These are phyloP conservation scores for Blera fallax DNA, from an alignment of 2,888 invertebrate species.

Conservation along the genomic window DNA sequence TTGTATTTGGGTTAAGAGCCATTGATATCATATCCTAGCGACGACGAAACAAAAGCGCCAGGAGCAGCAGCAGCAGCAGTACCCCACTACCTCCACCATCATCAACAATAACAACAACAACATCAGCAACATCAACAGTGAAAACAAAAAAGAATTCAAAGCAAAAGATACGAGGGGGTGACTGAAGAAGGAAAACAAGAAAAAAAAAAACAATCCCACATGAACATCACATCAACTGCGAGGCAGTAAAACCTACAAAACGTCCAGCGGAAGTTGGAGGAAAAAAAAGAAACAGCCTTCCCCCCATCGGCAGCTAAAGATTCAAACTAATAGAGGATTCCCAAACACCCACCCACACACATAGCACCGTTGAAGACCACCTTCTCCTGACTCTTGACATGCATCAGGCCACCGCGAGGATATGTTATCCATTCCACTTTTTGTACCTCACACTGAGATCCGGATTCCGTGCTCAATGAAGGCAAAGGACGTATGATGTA, in stretches of 20 bases:
- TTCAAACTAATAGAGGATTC: conserved; percentile 66
- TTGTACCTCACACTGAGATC: conserved; percentile 7
- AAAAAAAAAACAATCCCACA: conserved; percentile 40
- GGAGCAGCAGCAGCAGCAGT: conserved; percentile 5
- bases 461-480: conserved; percentile 62
- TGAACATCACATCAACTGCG: conserved; percentile 25
- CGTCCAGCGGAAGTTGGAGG: conserved; percentile 58
- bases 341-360: conserved; percentile 19
- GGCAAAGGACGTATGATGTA: conserved; percentile 33
- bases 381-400: conserved; percentile 65
- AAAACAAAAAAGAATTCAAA: conserved; percentile 45
- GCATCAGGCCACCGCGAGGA: conserved; percentile 66
- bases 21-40: conserved; percentile 74
- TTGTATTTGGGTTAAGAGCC: conserved; percentile 76
- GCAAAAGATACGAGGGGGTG: conserved; percentile 25
- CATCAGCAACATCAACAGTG: conserved; percentile 47
- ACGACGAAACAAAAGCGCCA: conserved; percentile 71
- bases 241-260: conserved; percentile 52
- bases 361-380: conserved; percentile 23
- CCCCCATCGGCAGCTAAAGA: conserved; percentile 49
- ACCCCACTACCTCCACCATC: neutral
- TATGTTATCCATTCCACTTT: conserved; percentile 60
- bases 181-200: conserved; percentile 27
- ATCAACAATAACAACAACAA: too few species aligned
- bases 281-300: conserved; percentile 7